Evolutionary conservation across 37 sponge, comb jelly and placozoan genomes (phyloP), one percentile per base, ranked within the genome.

Genomic region (Agelas oroides): DNA sequence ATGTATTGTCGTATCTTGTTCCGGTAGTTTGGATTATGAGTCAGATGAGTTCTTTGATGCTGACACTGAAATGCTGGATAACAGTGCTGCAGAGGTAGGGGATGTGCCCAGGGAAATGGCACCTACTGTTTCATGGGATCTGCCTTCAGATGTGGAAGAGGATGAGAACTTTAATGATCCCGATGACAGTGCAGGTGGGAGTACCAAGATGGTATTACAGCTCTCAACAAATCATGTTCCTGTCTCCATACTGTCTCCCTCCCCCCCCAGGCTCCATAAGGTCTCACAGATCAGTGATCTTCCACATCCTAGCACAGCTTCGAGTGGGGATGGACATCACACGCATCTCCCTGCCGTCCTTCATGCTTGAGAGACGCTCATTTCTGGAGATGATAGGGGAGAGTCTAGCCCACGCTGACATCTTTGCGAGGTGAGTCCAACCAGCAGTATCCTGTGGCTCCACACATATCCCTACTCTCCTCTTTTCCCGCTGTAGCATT

Each of bases 321-420:
- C 78, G 92, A 24, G 84, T 98, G 1, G 99, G 99, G 2, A 96
- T 98, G 97, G 99, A 98, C 75, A 90, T 98, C 34, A 92, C 97
- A 25, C 35, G 82, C 40, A 91, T 98, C 11, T 79, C 87, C 6
- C 90, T 98, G 19, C 99, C 99, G 1, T 96, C 99, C 3, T 98
- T 98, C 85, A 98, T 98, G 66, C 88, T 98, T 40, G 99, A 98
- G 92, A 96, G 94, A 81, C 69, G 92, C 18, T 98, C 99, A 1
- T 92, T 98, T 37, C 86, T 98, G 77, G 99, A 98, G 78, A 98
- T 98, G 99, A 95, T 95, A 65, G 97, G 97, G 0, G 99, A 98
- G 75, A 93, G 96, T 84, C 75, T 98, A 17, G 91, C 99, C 35
- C 97, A 98, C 67, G 90, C 99, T 3, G 97, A 98, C 86, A 39